Evolutionary conservation across 1,140 invertebrate species (phyloP).

Genomic region (Limonius californicus): DNA sequence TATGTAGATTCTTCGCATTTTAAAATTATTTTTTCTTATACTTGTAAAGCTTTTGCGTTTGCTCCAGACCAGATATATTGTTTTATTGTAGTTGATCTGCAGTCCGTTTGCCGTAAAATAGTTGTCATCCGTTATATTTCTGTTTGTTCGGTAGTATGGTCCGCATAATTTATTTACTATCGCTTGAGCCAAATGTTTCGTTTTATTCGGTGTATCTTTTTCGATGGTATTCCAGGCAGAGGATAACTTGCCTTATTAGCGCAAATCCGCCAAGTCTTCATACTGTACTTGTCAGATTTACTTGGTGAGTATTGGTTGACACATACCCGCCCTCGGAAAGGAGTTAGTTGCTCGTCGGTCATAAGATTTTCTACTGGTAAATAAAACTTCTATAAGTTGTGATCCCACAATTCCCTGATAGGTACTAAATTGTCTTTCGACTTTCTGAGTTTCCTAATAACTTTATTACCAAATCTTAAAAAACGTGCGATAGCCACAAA

Average conservation of each 20-base stretch:
- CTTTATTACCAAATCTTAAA: neutral
- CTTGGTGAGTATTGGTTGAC: constrained; percentile 39
- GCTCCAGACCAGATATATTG: no score
- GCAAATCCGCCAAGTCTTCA: constrained; percentile 38
- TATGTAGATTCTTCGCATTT: no score
- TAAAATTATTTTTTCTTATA: no score
- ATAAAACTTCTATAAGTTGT: constrained; percentile 2
- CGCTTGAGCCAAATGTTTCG: no score
- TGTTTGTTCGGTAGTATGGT: constrained; percentile 17
- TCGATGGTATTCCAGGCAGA: no score
- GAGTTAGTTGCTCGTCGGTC: constrained; percentile 40
- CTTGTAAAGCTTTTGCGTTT: no score
- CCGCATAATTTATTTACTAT: constrained; percentile 5
- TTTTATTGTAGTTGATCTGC: no score
- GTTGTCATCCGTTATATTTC: no score
- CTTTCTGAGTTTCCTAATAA: neutral
- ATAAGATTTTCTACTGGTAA: constrained; percentile 19
- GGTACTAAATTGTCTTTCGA: no score
- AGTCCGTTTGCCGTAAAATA: no score
- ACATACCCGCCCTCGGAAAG: constrained; percentile 32
- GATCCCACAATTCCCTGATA: neutral
- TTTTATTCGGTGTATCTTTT: no score
- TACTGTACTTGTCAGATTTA: constrained; percentile 48
- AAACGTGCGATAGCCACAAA: neutral
- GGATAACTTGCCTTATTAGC: neutral